Evolutionary conservation across 92 coral and sea anemone genomes (phyloP).

Genomic region (Palythoa grandis): DNA sequence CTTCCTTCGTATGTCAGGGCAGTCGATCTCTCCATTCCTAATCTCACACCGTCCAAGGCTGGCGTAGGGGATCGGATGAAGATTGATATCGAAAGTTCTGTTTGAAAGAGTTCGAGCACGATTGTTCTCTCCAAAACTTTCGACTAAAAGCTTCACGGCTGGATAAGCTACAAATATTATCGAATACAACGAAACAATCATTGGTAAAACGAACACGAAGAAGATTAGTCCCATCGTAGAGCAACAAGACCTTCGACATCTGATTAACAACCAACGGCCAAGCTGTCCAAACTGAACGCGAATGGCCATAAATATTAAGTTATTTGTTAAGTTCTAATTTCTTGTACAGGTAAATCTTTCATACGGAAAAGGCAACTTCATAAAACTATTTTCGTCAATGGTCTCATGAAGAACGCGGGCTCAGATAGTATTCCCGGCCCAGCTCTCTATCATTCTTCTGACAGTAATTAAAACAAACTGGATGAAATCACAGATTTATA

Average conservation of each 20-base stretch:
- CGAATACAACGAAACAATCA: slow-evolving; percentile 17
- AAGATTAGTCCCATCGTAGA: background rate
- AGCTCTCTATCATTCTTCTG: background rate
- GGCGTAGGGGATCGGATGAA: slow-evolving; percentile 31
- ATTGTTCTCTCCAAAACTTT: background rate
- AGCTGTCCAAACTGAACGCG: background rate
- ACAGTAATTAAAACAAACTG: too few relatives aligned
- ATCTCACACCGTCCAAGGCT: slow-evolving; percentile 44
- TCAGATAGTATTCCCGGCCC: background rate
- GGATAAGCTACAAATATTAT: slow-evolving; percentile 43
- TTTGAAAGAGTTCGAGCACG: background rate
- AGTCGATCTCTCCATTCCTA: slow-evolving; percentile 32
- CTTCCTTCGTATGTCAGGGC: slow-evolving; percentile 68
- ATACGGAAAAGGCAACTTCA: background rate
- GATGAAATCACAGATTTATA: too few relatives aligned
- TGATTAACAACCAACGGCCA: slow-evolving; percentile 25
- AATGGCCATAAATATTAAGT: background rate
- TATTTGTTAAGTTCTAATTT: background rate
- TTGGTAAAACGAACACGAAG: slow-evolving; percentile 16
- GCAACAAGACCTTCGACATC: slow-evolving; percentile 28
- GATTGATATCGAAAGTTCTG: slow-evolving; percentile 10
- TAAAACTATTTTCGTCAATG: background rate
- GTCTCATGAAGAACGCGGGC: background rate
- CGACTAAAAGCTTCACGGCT: slow-evolving; percentile 26
- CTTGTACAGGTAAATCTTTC: background rate